A percentile compares a stretch with the other conserved stretches of the same genome.
Conservation (phyloP, 2,797 vertebrate genomes). For the Artibeus lituratus region DNA sequence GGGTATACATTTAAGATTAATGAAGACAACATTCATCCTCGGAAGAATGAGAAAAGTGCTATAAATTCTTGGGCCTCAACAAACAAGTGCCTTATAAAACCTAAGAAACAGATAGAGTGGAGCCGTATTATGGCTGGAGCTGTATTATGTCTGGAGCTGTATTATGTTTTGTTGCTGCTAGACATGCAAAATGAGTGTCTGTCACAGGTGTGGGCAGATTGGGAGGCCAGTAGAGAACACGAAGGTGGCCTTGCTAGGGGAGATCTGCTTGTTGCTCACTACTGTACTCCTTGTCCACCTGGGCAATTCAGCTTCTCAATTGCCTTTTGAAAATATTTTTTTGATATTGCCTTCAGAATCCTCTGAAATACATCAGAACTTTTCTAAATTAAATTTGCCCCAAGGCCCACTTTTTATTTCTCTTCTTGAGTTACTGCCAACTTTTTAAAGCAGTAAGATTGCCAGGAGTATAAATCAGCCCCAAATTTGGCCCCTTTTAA, state of each 20-base stretch:
- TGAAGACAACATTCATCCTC: neutral
- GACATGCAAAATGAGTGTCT: neutral
- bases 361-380: neutral
- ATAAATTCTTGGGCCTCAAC: neutral
- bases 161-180: neutral
- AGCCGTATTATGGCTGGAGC: neutral
- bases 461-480: constrained; percentile 5
- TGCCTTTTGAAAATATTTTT: constrained; percentile 20
- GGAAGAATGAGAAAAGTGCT: neutral
- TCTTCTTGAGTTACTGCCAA: constrained; percentile 9
- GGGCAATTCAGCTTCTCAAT: neutral
- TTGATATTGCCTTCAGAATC: constrained; percentile 15
- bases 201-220: too few relatives aligned
- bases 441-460: constrained; percentile 21
- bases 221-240: rapidly evolving
- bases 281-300: neutral
- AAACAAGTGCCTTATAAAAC: neutral
- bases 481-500: constrained; percentile 37
- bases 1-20: neutral
- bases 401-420: constrained; percentile 17
- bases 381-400: constrained; percentile 34
- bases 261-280: neutral
- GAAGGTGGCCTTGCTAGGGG: neutral
- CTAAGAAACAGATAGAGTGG: neutral
- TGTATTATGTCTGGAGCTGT: neutral